Evolutionary conservation across 1,140 invertebrate genomes (phyloP), one percentile per base, ranked within the genome.

Genomic region (Camponotus floridanus): DNA sequence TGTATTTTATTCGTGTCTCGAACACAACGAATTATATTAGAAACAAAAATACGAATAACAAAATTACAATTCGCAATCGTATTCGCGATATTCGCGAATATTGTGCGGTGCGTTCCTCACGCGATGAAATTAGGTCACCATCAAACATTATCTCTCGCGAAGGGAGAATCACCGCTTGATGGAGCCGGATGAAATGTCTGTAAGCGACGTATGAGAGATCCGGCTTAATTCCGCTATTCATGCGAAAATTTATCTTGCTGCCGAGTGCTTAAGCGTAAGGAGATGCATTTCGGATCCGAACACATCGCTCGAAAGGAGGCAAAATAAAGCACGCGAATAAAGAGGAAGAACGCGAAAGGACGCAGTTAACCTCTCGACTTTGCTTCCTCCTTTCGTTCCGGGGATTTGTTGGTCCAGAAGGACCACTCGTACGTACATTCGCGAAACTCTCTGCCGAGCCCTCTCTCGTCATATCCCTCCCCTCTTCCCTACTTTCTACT

Each of bases 321-420:
- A 65, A 90, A 86, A 86, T 90, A 91, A 87, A 89, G 80, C 86
- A 70, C 81, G 81, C 74, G 89, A 76, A 81, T 59, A 48, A 83
- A 74, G 86, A 84, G 76, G 71, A 87, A 80, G 59, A 85, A 86
- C 85, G 74, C 86, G 62, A 81, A 88, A 79, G 90, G 86, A 91
- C 64, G 86, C 90, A 89, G 90, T 91, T 91, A 91, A 90, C 88
- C 90, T 88, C 89, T 90, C 84, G 87, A 90, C 90, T 87, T 86
- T 48, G 79, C 81, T 64, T 42, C 57, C 84, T 78, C 67, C 78
- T 68, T 88, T 83, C 86, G 87, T 73, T 59, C 65, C 62, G 61
- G 90, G 87, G 89, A 91, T 91, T 90, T 90, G 90, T 90, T 88
- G 89, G 89, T 91, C 89, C 90, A 91, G 86, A 91, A 91, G 89